These are phyloP conservation scores for Eupithecia abbreviata DNA, from an alignment of 2,888 invertebrate species.

Conservation along the genomic window DNA sequence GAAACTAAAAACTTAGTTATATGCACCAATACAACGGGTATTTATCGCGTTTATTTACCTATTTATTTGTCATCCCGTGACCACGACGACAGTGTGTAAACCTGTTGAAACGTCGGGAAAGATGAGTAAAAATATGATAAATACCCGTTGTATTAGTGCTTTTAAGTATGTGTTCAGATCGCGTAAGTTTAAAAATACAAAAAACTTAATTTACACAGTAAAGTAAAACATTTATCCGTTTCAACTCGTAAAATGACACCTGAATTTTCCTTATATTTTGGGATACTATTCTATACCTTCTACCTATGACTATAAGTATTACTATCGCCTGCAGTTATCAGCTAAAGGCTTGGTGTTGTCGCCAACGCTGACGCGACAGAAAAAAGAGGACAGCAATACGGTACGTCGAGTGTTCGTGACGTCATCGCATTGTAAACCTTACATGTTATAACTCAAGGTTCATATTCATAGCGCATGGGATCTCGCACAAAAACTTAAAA, in stretches of 20 bases:
- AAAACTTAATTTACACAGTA: background rate
- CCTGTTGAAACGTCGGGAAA: no score
- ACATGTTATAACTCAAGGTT: slow-evolving; percentile 19
- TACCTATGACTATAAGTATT: slow-evolving; percentile 53
- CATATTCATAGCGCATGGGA: slow-evolving; percentile 34
- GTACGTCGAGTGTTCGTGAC: slow-evolving; percentile 64
- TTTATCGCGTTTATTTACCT: no score
- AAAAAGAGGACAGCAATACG: slow-evolving; percentile 63
- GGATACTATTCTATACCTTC: slow-evolving; percentile 48
- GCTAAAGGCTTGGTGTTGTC: slow-evolving; percentile 75
- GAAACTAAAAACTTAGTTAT: background rate
- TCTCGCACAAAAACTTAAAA: slow-evolving; percentile 25
- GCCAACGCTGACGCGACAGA: slow-evolving; percentile 70
- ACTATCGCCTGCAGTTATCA: slow-evolving; percentile 70
- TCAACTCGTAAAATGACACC: slow-evolving; percentile 14
- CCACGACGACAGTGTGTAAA: no score
- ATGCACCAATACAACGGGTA: no score
- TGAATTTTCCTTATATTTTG: slow-evolving; percentile 18
- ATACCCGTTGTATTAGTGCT: no score
- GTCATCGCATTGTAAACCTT: slow-evolving; percentile 44
- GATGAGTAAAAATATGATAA: no score
- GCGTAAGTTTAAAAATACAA: no score
- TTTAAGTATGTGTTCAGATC: no score
- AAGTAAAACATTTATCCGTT: background rate
- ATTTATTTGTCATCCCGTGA: no score